Evolutionary conservation across 2,888 invertebrate genomes (phyloP), one percentile per base, ranked within the genome.

Genomic region (Panorpa germanica): DNA sequence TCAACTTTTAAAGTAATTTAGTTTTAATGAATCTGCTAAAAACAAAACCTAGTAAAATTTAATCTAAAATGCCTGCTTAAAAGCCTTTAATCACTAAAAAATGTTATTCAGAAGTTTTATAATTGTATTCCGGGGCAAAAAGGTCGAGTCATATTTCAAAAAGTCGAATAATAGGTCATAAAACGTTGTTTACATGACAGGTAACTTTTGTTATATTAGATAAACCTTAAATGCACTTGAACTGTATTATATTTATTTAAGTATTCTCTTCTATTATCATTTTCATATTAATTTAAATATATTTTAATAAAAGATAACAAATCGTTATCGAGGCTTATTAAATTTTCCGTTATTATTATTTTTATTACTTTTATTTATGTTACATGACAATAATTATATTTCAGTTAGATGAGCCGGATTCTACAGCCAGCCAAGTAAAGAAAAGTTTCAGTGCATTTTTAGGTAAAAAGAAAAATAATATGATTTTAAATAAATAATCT

Each of bases 351-450:
- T 5, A 19, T 20, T n/a, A n/a, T n/a, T n/a, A n/a, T n/a, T n/a
- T n/a, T n/a, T n/a, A n/a, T n/a, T n/a, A n/a, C n/a, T 33, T 16
- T 31, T 31, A 37, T 17, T 32, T 28, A 29, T 32, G 12, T 32
- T 13, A 17, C 14, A 16, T 30, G 17, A 14, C 31, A 31, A 15
- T 30, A 14, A 23, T 36, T 37, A 34, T 34, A 39, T 55, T 57
- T 26, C 49, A 75, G 74, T 53, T 75, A 46, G 72, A 76, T 44
- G 69, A 68, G 40, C 68, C 72, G 25, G 68, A 70, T 44, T 72
- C 73, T n/a, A 63, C 75, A 20, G 74, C 72, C 3, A 70, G 64
- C 49, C 65, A 63, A 4, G 70, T 76, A 61, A 76, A 74, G 48
- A 65, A 70, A 45, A 74, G 74, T 42, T 56, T 77, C 25, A 73